A percentile compares a stretch with the other conserved stretches of the same genome.
These are phyloP conservation scores for Oplegnathus fasciatus DNA, from an alignment of 2,113 vertebrate genomes.

Conservation along the genomic window DNA sequence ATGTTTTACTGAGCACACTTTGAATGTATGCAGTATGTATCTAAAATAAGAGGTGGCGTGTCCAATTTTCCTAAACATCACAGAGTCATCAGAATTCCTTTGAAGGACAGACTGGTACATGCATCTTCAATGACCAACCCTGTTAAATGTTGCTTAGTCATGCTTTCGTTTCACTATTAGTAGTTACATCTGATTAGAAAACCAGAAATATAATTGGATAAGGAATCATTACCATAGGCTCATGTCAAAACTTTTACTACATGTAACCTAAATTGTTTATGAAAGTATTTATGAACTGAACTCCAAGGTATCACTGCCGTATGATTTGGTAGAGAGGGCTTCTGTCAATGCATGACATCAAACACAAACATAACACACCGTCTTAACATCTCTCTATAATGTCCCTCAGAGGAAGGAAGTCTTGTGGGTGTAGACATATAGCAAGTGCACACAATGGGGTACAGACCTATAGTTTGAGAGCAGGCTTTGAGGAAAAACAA, in stretches of 20 bases:
- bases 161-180: neutral
- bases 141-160: neutral
- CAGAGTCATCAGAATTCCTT: neutral
- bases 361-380: slow-evolving; percentile 1
- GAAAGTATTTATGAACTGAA: neutral
- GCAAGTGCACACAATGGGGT: slow-evolving; percentile 29
- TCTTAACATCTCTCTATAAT: neutral
- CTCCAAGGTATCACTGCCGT: neutral
- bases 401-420: slow-evolving; percentile 39
- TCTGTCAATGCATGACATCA: neutral
- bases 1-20: neutral
- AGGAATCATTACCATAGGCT: neutral
- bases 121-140: neutral
- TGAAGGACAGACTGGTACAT: neutral
- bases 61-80: neutral
- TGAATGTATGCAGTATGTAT: neutral
- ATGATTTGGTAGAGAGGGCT: neutral
- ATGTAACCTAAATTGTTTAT: neutral
- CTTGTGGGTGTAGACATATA: slow-evolving; percentile 26
- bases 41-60: neutral
- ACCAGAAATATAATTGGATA: neutral
- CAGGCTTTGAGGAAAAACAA: slow-evolving; percentile 15
- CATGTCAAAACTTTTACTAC: neutral
- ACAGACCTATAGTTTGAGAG: slow-evolving; percentile 4
- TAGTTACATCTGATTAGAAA: neutral